Base-by-base conservation (phyloP, 2,888 invertebrate species). In the Folsomia manolachei region DNA sequence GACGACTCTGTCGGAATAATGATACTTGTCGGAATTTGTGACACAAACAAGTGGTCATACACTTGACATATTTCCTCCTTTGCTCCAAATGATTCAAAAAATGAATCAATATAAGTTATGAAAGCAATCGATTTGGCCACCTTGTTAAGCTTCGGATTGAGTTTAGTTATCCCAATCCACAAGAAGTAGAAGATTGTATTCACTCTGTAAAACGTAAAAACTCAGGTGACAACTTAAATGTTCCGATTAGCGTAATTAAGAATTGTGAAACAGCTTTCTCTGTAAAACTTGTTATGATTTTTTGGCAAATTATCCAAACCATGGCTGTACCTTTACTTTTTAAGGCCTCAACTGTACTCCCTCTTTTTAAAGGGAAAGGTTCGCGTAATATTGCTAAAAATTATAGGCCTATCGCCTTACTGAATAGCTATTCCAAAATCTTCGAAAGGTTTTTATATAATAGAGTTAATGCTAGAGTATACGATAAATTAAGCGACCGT, bases 381-480 rank as follows among this genome's bases (percentile, higher is more conserved):
- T 65, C 71, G 11, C 73, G 61, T 51, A 52, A 23, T 21, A 27
- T 66, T 65, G 25, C 73, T 21, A 63, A 56, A 11, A 78, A 75
- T 52, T 80, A 79, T 63, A 69, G 77, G 23, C 78, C 78, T 14
- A 79, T 80, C n/a, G 71, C 71, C 23, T 70, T 74, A 14, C 72
- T 74, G 23, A 60, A 63, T 60, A 61, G 60, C 11, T 65, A 75
- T 24, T 72, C 73, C 53, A 79, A 81, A 75, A 56, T 78, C n/a
- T 75, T 80, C 62, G 80, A 80, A 64, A 74, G 69, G 27, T 60
- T 76, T 27, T 64, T 75, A 23, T 39, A 68, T 19, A 23, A 25
- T n/a, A 71, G 72, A 64, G 27, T 77, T 2, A 39, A 65, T 25
- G 7, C 19, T 19, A 39, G 64, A 61, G 62, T 75, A 11, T 71